Percentiles rank a stretch among this genome's conserved stretches.
Conservation (phyloP, 2,888 invertebrate species). For the Epirrhoe alternata region DNA sequence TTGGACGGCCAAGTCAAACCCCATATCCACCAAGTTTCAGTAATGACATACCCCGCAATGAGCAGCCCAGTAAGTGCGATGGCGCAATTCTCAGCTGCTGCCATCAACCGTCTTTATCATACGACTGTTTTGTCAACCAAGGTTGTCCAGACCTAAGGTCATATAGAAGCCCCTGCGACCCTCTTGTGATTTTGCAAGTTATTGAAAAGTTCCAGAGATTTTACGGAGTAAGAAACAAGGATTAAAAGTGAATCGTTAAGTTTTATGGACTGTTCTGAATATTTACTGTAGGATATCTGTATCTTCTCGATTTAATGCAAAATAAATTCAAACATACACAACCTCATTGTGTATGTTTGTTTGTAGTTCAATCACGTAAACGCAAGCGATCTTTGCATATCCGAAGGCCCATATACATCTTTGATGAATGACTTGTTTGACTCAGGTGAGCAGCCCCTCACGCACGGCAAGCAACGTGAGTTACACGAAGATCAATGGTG, state of each 20-base stretch:
- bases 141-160: slow-evolving; percentile 78
- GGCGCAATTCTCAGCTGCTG: slow-evolving; percentile 70
- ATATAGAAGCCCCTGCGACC: slow-evolving; percentile 65
- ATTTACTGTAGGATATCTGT: too few species aligned
- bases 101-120: slow-evolving; percentile 58
- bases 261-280: background rate
- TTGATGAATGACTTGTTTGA: background rate
- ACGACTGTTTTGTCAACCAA: slow-evolving; percentile 64
- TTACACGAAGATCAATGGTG: background rate
- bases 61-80: slow-evolving; percentile 61
- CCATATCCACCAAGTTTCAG: slow-evolving; percentile 32
- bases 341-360: background rate
- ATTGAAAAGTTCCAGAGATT: slow-evolving; percentile 62
- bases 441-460: background rate
- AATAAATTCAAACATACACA: too few species aligned
- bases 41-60: slow-evolving; percentile 21
- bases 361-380: background rate
- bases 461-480: too few species aligned
- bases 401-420: background rate
- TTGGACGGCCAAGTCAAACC: slow-evolving; percentile 4
- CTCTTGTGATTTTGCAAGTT: slow-evolving; percentile 56
- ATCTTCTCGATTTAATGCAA: background rate
- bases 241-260: slow-evolving; percentile 7
- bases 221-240: slow-evolving; percentile 57
- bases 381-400: background rate